Base-by-base conservation (phyloP, 2,888 invertebrate species). In the Caenorhabditis sp. region DNA sequence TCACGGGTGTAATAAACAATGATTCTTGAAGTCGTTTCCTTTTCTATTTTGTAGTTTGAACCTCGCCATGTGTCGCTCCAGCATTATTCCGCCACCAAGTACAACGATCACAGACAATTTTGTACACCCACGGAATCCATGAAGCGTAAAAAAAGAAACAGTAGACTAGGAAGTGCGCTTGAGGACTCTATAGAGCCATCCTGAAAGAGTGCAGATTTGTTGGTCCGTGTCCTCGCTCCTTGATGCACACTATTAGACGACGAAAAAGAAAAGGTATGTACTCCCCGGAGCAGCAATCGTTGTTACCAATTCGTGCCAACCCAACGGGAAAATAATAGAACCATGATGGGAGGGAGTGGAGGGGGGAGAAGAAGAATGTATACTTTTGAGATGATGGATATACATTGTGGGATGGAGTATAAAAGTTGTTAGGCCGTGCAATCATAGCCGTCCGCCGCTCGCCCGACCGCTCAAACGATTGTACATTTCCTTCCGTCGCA, bases 401-500 rank as follows among this genome's bases (percentile, higher is more conserved):
- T 63, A 46, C 59, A 61, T 46, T 53, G 24, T 70, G 45, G 52
- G 59, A 70, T 35, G 59, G 70, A 53, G 59, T 70, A 70, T 32
- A 70, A 59, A 59, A 59, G 53, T 70, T 70, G 70, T 37, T 66
- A 61, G 53, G 56, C n/a, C 30, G 32, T 68, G 56, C 75, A 75
- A 75, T 70, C 76, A 74, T 70, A 43, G 35, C 39, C 22, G 35
- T 37, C 26, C n/a, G 32, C 48, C 43, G 22, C 43, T 30, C 24
- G 41, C 27, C 30, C 62, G 43, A 43, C 66, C 55, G 46, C 59
- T 77, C 65, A 55, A 65, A 65, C 71, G 65, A 71, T 77, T 77
- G 76, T 77, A 71, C 71, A 77, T 71, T 77, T 77, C 76, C 76
- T 77, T 77, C 76, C 76, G 71, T 63, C 46, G 27, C 56, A 27